phyloP scores from a whole-genome alignment of 2,113 vertebrate genomes.

The Tamias sibiricus region DNA sequence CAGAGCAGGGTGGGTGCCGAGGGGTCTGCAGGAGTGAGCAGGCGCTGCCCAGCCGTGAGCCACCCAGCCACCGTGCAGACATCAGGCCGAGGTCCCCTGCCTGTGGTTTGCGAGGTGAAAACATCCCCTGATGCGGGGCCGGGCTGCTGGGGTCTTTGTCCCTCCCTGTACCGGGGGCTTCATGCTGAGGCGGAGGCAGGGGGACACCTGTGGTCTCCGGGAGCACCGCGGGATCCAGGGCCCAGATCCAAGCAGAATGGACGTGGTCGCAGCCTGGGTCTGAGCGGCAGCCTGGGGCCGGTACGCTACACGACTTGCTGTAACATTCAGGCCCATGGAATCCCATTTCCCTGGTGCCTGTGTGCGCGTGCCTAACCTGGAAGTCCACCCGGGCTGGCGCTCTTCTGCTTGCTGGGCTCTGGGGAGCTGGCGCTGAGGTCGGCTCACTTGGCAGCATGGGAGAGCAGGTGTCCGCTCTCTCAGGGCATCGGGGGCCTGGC shows the following conservation, averaged over 20 bases:
- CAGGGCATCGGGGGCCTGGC: background rate
- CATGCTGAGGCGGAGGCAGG: background rate
- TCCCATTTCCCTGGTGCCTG: constrained; percentile 22
- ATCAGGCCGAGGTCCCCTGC: background rate
- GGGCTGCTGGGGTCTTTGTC: too few relatives aligned
- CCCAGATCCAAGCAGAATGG: background rate
- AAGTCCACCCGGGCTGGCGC: background rate
- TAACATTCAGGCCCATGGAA: constrained; percentile 61
- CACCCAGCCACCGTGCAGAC: too few relatives aligned
- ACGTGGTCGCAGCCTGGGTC: constrained; percentile 44
- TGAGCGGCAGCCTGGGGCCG: background rate
- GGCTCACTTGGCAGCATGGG: background rate
- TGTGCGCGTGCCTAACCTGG: rapidly evolving
- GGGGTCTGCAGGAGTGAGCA: too few relatives aligned
- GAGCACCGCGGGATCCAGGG: background rate
- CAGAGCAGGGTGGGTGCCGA: too few relatives aligned
- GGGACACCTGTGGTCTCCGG: background rate
- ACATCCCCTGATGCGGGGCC: background rate
- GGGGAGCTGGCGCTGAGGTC: background rate
- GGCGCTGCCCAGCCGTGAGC: background rate
- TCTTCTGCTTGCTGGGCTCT: background rate
- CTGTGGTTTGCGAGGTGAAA: background rate
- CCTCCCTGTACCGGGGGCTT: background rate
- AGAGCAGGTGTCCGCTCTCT: background rate
- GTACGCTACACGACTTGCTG: constrained; percentile 61